These are phyloP conservation scores for Sylvilagus floridanus DNA, from an alignment of 2,797 vertebrate species.

Conservation along the genomic window DNA sequence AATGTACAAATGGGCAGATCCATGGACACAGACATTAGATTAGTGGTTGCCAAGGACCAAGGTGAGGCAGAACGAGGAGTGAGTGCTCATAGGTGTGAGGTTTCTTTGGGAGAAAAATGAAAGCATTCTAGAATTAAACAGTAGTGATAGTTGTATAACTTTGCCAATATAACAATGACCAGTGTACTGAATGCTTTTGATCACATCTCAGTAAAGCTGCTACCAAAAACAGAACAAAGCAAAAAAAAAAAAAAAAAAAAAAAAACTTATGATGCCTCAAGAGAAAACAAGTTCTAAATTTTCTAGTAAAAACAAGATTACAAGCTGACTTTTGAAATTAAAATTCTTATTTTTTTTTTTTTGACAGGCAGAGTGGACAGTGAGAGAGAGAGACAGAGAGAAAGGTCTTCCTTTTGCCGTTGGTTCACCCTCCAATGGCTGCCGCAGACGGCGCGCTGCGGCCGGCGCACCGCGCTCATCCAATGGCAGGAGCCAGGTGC, in stretches of 20 bases:
- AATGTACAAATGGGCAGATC: slow-evolving; percentile 32
- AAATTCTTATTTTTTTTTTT: slow-evolving; percentile 44
- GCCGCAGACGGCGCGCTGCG: no score
- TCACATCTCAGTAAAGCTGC: slow-evolving; percentile 48
- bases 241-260: neutral
- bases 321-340: slow-evolving; percentile 10
- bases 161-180: slow-evolving; percentile 41
- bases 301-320: slow-evolving; percentile 50
- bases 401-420: no score
- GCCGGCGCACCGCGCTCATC: no score
- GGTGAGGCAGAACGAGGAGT: neutral
- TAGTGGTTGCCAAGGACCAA: neutral
- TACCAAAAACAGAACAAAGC: neutral
- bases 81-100: neutral
- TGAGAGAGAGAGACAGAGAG: no score
- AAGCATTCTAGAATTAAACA: slow-evolving; percentile 47
- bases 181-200: neutral
- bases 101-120: neutral
- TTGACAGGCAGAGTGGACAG: no score
- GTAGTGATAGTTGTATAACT: neutral
- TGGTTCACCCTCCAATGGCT: no score
- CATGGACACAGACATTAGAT: neutral
- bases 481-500: no score
- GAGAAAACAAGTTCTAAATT: slow-evolving; percentile 35
- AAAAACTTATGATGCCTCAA: neutral